Conservation (phyloP, 30 jellyfish, hydroid and myxozoan genomes). For the Pseudorhiza aurosa region DNA sequence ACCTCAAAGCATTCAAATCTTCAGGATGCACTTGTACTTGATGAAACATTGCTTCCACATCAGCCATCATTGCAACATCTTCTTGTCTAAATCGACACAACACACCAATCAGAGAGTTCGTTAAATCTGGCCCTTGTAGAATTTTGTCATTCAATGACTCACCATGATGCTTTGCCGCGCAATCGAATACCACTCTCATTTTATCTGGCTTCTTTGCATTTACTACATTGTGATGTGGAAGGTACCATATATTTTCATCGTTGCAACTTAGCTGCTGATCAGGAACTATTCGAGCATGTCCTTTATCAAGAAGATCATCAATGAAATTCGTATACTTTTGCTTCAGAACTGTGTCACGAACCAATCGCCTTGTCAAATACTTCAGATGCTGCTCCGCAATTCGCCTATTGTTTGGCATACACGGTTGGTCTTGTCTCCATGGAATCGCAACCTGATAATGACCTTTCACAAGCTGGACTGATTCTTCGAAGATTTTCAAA, state of each 20-base stretch:
- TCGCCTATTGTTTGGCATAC: conserved; percentile 29
- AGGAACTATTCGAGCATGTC: conserved; percentile 41
- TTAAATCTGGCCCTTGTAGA: conserved; percentile 60
- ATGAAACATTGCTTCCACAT: conserved; percentile 63
- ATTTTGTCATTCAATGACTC: conserved; percentile 41
- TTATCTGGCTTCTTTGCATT: conserved; percentile 67
- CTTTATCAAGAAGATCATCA: conserved; percentile 20
- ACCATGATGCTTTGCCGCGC: conserved; percentile 58
- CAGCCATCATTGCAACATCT: conserved; percentile 62
- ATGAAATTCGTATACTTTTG: conserved; percentile 31
- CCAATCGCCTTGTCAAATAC: conserved; percentile 23
- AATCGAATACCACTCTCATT: conserved; percentile 58
- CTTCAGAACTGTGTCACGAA: conserved; percentile 4
- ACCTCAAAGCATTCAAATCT: conserved; percentile 43
- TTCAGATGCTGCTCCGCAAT: conserved; percentile 26
- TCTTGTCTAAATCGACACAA: conserved; percentile 43
- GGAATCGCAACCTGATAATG: conserved; percentile 53
- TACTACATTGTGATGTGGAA: conserved; percentile 68
- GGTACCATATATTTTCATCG: conserved; percentile 61
- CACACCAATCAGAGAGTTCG: conserved; percentile 62
- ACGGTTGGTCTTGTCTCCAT: conserved; percentile 21
- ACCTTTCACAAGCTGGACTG: conserved; percentile 5
- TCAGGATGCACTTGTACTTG: conserved; percentile 59
- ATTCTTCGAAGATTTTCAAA: conserved; percentile 3
- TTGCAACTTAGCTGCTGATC: neutral